Conservation (phyloP, 2,888 invertebrate species). For the Ennomos quercinarius region DNA sequence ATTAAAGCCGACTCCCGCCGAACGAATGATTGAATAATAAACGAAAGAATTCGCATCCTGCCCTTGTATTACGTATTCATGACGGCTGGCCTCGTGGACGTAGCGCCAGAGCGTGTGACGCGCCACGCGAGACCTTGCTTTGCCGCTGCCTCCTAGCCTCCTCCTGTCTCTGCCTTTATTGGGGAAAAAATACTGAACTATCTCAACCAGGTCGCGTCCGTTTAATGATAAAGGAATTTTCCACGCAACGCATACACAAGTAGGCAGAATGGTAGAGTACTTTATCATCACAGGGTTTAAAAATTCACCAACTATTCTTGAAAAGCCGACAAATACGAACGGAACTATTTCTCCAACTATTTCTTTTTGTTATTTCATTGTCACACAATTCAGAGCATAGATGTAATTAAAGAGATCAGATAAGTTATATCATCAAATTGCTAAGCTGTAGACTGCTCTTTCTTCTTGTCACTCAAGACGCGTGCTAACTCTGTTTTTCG, state of each 20-base stretch:
- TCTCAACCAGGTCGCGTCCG: conserved; percentile 11
- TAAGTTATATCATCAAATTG: too few relatives aligned
- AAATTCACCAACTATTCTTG: not conserved
- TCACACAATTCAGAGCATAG: too few relatives aligned
- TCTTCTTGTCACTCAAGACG: too few relatives aligned
- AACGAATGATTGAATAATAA: conserved; percentile 86
- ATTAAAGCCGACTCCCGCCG: conserved; percentile 84
- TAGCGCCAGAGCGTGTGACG: conserved; percentile 47
- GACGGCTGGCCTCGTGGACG: conserved; percentile 75
- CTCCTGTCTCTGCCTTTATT: conserved; percentile 34
- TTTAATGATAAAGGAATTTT: conserved; percentile 17
- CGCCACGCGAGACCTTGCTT: conserved; percentile 49
- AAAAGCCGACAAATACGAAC: too few relatives aligned
- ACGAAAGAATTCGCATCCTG: conserved; percentile 85
- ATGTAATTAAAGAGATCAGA: too few relatives aligned
- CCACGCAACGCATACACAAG: conserved; percentile 7
- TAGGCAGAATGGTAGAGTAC: conserved; percentile 1
- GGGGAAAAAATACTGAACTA: conserved; percentile 16
- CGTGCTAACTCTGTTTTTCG: too few relatives aligned
- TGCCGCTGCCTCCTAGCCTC: conserved; percentile 38
- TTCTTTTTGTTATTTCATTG: too few relatives aligned
- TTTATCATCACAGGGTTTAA: not conserved
- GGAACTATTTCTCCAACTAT: too few relatives aligned
- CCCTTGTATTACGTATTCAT: conserved; percentile 85
- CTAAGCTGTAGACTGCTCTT: too few relatives aligned